These are phyloP conservation scores for Bacillus rossius DNA, from an alignment of 1,140 invertebrate species.

Conservation along the genomic window DNA sequence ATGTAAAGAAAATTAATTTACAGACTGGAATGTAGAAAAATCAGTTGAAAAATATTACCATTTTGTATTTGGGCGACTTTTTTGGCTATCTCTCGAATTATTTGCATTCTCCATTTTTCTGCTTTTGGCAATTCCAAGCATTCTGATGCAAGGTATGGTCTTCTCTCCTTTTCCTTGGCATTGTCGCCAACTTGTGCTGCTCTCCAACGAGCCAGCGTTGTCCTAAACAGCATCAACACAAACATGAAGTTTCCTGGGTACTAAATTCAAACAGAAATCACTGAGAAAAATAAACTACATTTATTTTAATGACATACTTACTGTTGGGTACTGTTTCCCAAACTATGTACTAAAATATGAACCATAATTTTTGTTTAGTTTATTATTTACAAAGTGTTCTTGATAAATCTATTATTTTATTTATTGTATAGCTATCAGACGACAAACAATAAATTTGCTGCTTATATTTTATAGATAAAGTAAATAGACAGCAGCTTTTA, in stretches of 20 bases:
- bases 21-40: too few relatives aligned
- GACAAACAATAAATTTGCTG: too few relatives aligned
- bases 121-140: slow-evolving; percentile 85
- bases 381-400: background rate
- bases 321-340: too few relatives aligned
- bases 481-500: too few relatives aligned
- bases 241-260: background rate
- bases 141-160: slow-evolving; percentile 91
- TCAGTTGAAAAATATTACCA: slow-evolving; percentile 49
- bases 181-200: slow-evolving; percentile 87
- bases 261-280: too few relatives aligned
- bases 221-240: slow-evolving; percentile 54
- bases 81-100: slow-evolving; percentile 94
- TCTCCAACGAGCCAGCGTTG: slow-evolving; percentile 90
- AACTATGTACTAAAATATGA: too few relatives aligned
- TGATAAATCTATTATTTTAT: background rate
- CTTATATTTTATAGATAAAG: too few relatives aligned
- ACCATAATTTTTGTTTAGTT: background rate
- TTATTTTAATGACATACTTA: too few relatives aligned
- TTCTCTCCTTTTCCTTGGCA: slow-evolving; percentile 63
- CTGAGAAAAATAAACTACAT: too few relatives aligned
- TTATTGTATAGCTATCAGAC: background rate
- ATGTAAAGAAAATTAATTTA: too few relatives aligned
- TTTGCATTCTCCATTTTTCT: slow-evolving; percentile 94
- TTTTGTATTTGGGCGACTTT: slow-evolving; percentile 99